Evolutionary conservation across 2,113 vertebrate genomes (phyloP).

Genomic region (Anarrhichthys ocellatus): DNA sequence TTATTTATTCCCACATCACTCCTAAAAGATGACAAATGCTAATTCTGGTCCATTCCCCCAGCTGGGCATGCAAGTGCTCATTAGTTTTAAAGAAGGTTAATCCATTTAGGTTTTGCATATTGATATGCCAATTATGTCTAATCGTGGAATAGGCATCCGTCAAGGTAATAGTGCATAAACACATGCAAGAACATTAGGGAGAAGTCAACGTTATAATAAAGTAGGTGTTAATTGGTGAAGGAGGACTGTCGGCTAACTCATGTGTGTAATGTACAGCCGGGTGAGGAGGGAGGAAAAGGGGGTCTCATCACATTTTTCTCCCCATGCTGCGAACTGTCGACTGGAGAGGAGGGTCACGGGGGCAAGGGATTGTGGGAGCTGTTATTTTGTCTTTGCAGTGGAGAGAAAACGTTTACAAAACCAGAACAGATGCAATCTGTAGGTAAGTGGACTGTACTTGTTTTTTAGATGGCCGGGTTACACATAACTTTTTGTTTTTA

Average conservation of each 20-base stretch:
- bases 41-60: conserved; percentile 95
- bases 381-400: too few species aligned
- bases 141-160: conserved; percentile 97
- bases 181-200: conserved; percentile 93
- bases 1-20: conserved; percentile 76
- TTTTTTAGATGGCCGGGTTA: too few species aligned
- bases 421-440: too few species aligned
- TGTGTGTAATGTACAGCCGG: conserved; percentile 91
- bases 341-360: background rate
- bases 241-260: conserved; percentile 92
- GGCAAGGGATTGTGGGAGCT: too few species aligned
- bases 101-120: conserved; percentile 99
- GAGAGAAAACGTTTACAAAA: too few species aligned
- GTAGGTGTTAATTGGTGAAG: conserved; percentile 96
- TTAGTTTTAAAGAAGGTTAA: conserved; percentile 99
- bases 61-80: conserved; percentile 96
- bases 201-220: conserved; percentile 93
- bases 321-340: conserved; percentile 27
- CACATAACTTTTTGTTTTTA: too few species aligned
- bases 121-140: conserved; percentile 99
- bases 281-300: conserved; percentile 79
- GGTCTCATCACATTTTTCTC: conserved; percentile 65
- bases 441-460: too few species aligned
- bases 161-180: conserved; percentile 99
- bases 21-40: conserved; percentile 94